These are phyloP conservation scores for Zoanthus solanderi DNA, from an alignment of 92 coral and sea anemone species.

Conservation along the genomic window DNA sequence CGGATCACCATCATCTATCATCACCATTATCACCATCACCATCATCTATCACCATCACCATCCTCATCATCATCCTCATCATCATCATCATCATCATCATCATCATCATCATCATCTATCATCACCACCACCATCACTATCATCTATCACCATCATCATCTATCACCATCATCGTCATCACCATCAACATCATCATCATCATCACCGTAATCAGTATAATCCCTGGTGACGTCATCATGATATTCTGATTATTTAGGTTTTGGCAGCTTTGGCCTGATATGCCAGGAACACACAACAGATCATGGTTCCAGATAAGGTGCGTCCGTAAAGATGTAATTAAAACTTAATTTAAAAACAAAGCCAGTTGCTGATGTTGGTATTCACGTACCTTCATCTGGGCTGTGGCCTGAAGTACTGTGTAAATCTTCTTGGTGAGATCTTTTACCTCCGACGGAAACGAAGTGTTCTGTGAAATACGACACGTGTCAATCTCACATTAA, in stretches of 20 bases:
- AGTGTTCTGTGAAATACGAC: conserved; percentile 68
- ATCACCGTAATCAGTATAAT: no score
- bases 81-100: background rate
- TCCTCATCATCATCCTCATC: background rate
- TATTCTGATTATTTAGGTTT: no score
- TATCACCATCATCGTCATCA: background rate
- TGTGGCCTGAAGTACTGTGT: conserved; percentile 97
- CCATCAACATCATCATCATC: background rate
- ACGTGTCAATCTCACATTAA: background rate
- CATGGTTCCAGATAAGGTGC: no score
- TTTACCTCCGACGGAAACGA: conserved; percentile 91
- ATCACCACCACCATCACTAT: background rate
- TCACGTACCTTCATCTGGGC: conserved; percentile 95
- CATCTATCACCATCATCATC: background rate
- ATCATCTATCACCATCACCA: background rate
- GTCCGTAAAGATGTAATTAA: no score
- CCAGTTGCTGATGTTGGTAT: background rate
- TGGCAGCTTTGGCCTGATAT: no score
- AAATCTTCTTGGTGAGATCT: conserved; percentile 96
- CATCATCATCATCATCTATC: background rate
- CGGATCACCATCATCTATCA: background rate
- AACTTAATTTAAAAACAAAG: no score
- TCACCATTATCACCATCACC: background rate
- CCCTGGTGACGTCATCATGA: background rate
- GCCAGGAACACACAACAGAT: no score